These are phyloP conservation scores for Trogon surrucura DNA, from an alignment of 2,113 vertebrate genomes.

Conservation along the genomic window DNA sequence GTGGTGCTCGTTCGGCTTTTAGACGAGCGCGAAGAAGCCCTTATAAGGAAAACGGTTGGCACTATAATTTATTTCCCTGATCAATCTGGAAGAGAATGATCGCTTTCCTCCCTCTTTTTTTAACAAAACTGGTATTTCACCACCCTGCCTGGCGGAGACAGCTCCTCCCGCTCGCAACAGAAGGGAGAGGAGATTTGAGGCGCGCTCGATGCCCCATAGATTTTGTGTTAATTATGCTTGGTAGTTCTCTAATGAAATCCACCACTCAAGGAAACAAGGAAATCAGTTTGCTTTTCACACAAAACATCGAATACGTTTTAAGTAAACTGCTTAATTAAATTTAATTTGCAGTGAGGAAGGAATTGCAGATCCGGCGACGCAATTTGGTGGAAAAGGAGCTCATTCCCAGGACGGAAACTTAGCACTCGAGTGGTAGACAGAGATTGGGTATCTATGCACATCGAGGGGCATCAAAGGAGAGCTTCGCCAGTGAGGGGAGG, in stretches of 20 bases:
- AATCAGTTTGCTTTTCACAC: conserved; percentile 61
- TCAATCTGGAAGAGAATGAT: neutral
- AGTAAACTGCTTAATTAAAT: conserved; percentile 69
- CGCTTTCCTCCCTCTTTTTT: neutral
- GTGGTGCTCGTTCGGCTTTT: neutral
- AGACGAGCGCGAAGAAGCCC: neutral
- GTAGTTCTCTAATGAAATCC: neutral
- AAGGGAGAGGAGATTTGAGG: neutral
- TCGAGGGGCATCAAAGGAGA: conserved; percentile 33
- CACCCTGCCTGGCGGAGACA: neutral
- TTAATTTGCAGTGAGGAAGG: conserved; percentile 42
- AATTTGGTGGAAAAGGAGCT: conserved; percentile 49
- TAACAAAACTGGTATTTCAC: neutral
- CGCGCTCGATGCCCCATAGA: neutral
- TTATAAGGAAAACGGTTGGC: neutral
- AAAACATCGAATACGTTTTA: conserved; percentile 56
- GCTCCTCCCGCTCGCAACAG: neutral
- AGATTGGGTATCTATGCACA: conserved; percentile 16
- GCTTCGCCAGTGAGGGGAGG: neutral
- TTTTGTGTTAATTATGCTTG: conserved; percentile 17
- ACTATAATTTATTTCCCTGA: neutral
- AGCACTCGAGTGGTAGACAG: conserved; percentile 31
- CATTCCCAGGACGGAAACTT: conserved; percentile 37
- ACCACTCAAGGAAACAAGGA: conserved; percentile 28
- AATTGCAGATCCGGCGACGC: conserved; percentile 51